A percentile compares a stretch with the other conserved stretches of the same genome.
Evolutionary conservation across 2,888 invertebrate species (phyloP).

Genomic region (Kryphioiulus occultus): DNA sequence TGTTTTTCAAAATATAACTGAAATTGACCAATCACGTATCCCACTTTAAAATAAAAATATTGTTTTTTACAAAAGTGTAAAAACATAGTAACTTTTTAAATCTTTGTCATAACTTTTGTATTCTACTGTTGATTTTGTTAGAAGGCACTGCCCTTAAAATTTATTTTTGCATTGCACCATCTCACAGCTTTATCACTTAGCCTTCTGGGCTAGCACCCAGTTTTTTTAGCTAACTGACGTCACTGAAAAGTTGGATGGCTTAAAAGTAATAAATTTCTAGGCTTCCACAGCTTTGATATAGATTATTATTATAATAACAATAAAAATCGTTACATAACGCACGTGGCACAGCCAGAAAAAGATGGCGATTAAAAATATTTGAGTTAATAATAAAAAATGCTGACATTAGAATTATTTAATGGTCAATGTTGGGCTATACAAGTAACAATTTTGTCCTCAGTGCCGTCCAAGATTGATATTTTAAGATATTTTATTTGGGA

Average conservation of each 20-base stretch:
- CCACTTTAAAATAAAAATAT: too few species aligned
- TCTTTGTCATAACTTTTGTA: not conserved
- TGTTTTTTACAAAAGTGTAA: too few species aligned
- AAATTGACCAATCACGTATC: too few species aligned
- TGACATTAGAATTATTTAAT: too few species aligned
- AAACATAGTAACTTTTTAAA: too few species aligned
- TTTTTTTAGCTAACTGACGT: not conserved
- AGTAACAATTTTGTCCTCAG: too few species aligned
- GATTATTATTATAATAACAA: not conserved
- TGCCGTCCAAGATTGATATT: not conserved
- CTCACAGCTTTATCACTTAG: not conserved
- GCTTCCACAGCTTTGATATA: not conserved
- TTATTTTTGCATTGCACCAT: too few species aligned
- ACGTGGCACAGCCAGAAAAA: not conserved
- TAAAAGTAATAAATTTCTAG: not conserved
- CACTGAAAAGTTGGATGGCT: not conserved
- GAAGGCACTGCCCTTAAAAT: too few species aligned
- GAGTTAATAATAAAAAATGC: not conserved
- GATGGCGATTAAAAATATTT: not conserved
- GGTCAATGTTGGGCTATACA: too few species aligned
- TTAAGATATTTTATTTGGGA: not conserved
- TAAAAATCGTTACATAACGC: not conserved
- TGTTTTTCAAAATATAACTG: too few species aligned
- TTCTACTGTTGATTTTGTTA: not conserved
- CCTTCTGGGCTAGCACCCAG: conserved; percentile 7